phyloP scores from a whole-genome alignment of 2,113 vertebrate species.

The Hippocampus abdominalis region DNA sequence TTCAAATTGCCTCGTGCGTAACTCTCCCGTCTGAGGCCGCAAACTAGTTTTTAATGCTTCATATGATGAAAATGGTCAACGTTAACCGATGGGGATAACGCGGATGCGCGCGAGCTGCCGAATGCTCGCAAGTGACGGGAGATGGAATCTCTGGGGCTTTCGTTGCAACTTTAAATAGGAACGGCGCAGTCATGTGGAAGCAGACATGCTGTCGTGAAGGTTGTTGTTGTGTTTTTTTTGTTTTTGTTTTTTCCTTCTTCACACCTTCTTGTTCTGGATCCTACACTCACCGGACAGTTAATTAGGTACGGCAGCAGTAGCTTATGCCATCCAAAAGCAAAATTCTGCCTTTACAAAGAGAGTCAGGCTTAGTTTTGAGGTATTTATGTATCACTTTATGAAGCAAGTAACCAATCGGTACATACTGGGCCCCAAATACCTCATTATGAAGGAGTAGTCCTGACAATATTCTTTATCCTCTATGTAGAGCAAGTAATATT shows the following conservation, averaged over 20 bases:
- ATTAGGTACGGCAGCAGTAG: background rate
- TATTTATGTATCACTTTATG: background rate
- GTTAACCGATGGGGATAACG: background rate
- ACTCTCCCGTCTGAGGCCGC: background rate
- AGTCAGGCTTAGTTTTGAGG: background rate
- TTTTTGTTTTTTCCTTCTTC: background rate
- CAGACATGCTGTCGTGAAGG: conserved; percentile 26
- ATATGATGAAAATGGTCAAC: background rate
- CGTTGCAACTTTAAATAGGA: conserved; percentile 52
- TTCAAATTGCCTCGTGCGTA: background rate
- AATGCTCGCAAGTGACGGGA: conserved; percentile 8
- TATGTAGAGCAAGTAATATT: no score
- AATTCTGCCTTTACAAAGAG: background rate
- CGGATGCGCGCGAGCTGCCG: conserved; percentile 16
- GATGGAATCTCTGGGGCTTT: conserved; percentile 47
- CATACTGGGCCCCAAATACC: no score
- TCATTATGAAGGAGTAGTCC: no score
- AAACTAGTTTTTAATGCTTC: background rate
- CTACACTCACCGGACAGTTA: background rate
- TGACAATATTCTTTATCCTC: no score
- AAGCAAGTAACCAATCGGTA: background rate
- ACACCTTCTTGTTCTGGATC: background rate
- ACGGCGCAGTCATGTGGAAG: conserved; percentile 35
- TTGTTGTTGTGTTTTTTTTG: conserved; percentile 19
- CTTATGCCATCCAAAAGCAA: background rate